Conservation (phyloP, 2,797 vertebrate species). For the Liasis olivaceus region DNA sequence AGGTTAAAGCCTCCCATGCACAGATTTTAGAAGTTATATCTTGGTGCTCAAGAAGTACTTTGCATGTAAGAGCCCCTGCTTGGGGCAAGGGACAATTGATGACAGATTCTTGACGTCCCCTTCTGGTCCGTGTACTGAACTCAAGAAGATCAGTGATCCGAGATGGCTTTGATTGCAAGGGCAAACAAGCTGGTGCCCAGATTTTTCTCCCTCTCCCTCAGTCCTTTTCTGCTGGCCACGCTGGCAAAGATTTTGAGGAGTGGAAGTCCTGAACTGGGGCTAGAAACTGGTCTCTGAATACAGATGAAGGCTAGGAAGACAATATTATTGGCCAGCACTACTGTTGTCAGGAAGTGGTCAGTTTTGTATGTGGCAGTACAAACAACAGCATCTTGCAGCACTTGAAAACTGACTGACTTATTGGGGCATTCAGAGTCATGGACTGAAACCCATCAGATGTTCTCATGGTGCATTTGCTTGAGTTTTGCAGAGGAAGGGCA, state of each 20-base stretch:
- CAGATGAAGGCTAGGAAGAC: neutral
- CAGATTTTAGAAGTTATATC: neutral
- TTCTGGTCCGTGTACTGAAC: neutral
- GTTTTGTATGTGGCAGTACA: neutral
- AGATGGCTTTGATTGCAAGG: neutral
- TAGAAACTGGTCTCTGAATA: neutral
- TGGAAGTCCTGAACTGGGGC: neutral
- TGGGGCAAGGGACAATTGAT: neutral
- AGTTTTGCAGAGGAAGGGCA: neutral
- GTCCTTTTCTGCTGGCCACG: neutral
- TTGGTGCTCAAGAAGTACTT: neutral
- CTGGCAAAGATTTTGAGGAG: neutral
- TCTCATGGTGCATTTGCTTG: neutral
- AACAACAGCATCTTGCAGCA: neutral
- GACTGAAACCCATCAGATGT: neutral
- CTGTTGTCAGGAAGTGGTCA: neutral
- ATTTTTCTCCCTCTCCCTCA: neutral
- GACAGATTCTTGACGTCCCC: neutral
- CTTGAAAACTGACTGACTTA: neutral
- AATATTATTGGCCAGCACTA: neutral
- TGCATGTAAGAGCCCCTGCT: neutral
- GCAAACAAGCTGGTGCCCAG: neutral
- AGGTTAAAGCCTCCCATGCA: neutral
- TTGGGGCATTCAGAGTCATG: neutral
- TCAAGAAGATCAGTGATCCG: neutral